Base-by-base conservation (phyloP, 2,113 vertebrate species). In the Sinocyclocheilus anshuiensis region DNA sequence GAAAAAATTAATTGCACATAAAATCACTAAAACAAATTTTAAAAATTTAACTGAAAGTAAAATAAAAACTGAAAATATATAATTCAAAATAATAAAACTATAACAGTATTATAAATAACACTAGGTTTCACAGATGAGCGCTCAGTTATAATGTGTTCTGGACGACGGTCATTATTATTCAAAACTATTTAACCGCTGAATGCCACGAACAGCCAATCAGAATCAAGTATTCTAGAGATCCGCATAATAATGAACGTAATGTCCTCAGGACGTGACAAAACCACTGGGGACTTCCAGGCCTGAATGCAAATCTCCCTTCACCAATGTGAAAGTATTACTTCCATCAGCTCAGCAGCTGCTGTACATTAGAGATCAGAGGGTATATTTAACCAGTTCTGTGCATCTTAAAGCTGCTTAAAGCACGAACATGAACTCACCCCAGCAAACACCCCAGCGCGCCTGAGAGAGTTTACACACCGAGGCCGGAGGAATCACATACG, bases 391-490 rank as follows among this genome's bases (percentile, higher is more conserved):
- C n/a, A 22, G 29, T 48, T 22, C n/a, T 85, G 83, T 75, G 65
- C 69, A 6, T 5, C 1, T 79, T 22, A 20, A 59, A 69, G 55
- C n/a, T 33, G 16, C 7, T 67, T 50, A 3, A 13, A 53, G 50
- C 50, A 15, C 10, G 6, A 69, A 33, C 15, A 4, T 33, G 69
- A 72, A 72, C 96, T 93, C 91, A 97, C 97, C 81, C 96, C 96
- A 97, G 85, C 97, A 97, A 85, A 96, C 91, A 9, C 95, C 96
- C 97, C 97, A 97, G n/a, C 94, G 95, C 77, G 96, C 95, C 84
- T 95, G 48, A 55, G 94, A 92, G 80, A 97, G 88, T 33, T 88
- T 86, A 90, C 97, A 97, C 3, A 96, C 4, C 0, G 95, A 95
- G 0, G 94, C 87, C 0, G 95, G 91, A 9, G 97, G 97, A 42